These are phyloP conservation scores for Cryptoprocta ferox DNA, from an alignment of 2,797 vertebrate genomes.

Conservation along the genomic window DNA sequence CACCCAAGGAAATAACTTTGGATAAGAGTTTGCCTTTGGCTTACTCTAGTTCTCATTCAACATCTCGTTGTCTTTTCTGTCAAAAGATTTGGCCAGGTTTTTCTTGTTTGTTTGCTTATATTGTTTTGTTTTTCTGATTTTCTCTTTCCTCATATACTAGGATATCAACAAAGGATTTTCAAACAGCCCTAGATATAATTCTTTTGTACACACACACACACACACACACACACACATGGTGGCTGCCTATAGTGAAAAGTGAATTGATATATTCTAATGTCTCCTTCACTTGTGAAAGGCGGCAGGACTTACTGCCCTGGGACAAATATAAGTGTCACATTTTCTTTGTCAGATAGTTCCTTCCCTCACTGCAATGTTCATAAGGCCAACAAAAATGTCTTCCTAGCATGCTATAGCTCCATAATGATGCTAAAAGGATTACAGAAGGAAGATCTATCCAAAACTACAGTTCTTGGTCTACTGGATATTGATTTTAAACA, in stretches of 20 bases:
- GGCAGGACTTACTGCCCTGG: neutral
- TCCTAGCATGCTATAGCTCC: rapidly evolving
- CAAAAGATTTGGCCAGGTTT: neutral
- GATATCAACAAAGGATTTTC: neutral
- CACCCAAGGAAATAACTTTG: neutral
- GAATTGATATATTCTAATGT: neutral
- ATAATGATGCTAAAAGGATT: neutral
- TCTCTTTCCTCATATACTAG: neutral
- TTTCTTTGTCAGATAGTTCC: neutral
- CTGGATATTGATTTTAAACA: neutral
- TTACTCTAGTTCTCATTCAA: neutral
- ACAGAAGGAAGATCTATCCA: neutral
- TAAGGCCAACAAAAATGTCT: neutral
- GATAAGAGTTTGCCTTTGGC: neutral
- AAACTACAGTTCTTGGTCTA: neutral
- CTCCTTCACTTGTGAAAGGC: neutral
- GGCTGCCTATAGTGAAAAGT: neutral
- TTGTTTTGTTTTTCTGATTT: neutral
- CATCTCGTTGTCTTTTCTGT: neutral
- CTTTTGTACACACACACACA: neutral
- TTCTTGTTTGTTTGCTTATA: neutral
- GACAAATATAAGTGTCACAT: neutral
- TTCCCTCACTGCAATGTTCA: neutral
- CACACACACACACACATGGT: neutral
- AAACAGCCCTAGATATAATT: neutral